These are phyloP conservation scores for Leptogaster cylindrica DNA, from an alignment of 2,888 invertebrate species.

Conservation along the genomic window DNA sequence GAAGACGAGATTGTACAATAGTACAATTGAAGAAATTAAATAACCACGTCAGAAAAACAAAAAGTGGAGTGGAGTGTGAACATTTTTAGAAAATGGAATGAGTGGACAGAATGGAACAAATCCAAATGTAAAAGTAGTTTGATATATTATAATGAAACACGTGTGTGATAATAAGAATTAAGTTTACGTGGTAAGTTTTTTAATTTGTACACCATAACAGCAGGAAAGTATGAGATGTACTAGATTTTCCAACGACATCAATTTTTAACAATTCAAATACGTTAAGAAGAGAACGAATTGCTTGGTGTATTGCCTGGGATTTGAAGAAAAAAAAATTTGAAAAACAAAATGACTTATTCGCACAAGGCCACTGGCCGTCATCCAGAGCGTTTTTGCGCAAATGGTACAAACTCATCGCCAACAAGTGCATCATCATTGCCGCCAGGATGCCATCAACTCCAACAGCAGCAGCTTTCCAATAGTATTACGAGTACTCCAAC, in stretches of 20 bases:
- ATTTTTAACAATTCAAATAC: slow-evolving; percentile 1
- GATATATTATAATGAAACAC: slow-evolving; percentile 39
- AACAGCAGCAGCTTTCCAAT: slow-evolving; percentile 28
- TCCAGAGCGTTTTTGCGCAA: slow-evolving; percentile 46
- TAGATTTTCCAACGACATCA: slow-evolving; percentile 28
- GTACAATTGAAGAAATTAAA: not conserved
- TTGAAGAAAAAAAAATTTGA: not conserved
- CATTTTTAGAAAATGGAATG: not conserved
- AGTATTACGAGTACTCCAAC: slow-evolving; percentile 28
- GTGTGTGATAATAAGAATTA: slow-evolving; percentile 41
- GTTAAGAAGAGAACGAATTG: slow-evolving; percentile 11
- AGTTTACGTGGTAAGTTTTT: slow-evolving; percentile 19
- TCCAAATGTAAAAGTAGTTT: slow-evolving; percentile 8
- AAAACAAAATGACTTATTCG: slow-evolving; percentile 59
- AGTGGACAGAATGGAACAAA: not conserved
- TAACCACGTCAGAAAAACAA: slow-evolving; percentile 3
- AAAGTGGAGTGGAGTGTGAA: not conserved
- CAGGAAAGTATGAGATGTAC: slow-evolving; percentile 2
- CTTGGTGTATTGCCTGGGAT: not conserved
- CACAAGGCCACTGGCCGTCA: slow-evolving; percentile 53
- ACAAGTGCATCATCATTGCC: not conserved
- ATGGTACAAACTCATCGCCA: slow-evolving; percentile 44
- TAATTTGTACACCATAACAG: slow-evolving; percentile 22
- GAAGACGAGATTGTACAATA: slow-evolving; percentile 3
- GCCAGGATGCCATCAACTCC: slow-evolving; percentile 32